Evolutionary conservation across 2,888 invertebrate genomes (phyloP), one percentile per base, ranked within the genome.

Genomic region (Drosophila emarginata): DNA sequence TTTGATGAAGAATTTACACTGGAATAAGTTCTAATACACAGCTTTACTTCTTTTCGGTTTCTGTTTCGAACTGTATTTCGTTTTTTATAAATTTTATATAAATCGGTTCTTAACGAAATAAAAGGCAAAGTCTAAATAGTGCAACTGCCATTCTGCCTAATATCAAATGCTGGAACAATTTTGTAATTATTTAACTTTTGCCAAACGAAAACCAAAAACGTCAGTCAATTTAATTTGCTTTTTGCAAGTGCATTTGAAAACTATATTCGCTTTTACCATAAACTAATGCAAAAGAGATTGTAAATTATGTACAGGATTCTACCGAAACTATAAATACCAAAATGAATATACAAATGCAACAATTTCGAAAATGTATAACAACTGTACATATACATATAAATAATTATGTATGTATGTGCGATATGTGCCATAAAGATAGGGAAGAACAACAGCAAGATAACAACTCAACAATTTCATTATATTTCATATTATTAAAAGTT

Each of bases 361-460:
- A 53, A 51, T 15, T 75, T 75, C 67, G n/a, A 79, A 74, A 71
- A 66, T 85, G 76, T 79, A 76, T 76, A 76, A 65, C 52, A 53
- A 65, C 72, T 72, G 72, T 72, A 72, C 72, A 72, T 66, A 66
- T 58, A 61, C n/a, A n/a, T 52, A 28, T 12, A 58, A 78, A 79
- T 70, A 75, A n/a, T n/a, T n/a, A n/a, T n/a, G n/a, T 74, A 62
- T 45, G 53, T 58, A 81, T 81, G 82, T 83, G 82, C 82, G 78
- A 83, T 78, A 83, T 80, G 82, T 83, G 82, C 85, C 82, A 83
- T 83, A 83, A 85, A 60, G 57, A 72, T 61, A 59, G 18, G 45
- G 21, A 21, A 21, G 45, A 21, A 21, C 21, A 21, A 21, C 45
- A 21, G 45, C 45, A 45, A 32, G 45, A 45, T 21, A 21, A 45